Evolutionary conservation across 2,888 invertebrate genomes (phyloP).

Genomic region (Rhyacophila evoluta): DNA sequence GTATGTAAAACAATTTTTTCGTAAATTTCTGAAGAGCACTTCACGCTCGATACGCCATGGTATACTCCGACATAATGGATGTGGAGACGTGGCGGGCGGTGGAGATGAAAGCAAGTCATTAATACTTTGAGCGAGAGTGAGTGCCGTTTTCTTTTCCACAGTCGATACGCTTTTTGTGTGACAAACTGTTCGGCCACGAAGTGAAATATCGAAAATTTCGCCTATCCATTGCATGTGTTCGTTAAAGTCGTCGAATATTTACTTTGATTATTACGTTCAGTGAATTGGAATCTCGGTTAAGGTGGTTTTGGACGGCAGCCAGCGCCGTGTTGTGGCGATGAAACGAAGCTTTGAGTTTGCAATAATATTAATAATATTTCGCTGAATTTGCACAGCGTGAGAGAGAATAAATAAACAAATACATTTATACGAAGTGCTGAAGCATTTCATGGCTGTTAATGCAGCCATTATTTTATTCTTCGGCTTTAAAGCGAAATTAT

Average conservation of each 20-base stretch:
- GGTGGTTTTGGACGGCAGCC: constrained; percentile 25
- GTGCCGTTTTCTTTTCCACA: no score
- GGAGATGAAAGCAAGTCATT: no score
- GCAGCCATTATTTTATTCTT: background rate
- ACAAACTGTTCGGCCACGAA: no score
- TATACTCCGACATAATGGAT: no score
- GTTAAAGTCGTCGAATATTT: background rate
- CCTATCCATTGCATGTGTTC: background rate
- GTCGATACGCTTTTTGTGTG: no score
- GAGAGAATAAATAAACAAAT: constrained; percentile 1
- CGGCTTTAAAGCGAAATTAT: background rate
- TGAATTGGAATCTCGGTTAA: background rate
- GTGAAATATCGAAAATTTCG: no score
- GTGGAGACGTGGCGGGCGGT: no score
- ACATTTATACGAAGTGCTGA: background rate
- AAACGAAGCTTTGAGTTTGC: background rate
- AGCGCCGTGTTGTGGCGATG: constrained; percentile 20
- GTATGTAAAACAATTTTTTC: no score
- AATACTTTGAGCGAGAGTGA: no score
- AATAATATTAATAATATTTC: background rate
- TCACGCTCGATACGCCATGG: no score
- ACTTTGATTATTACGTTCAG: background rate
- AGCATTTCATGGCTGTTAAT: background rate
- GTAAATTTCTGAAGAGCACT: no score
- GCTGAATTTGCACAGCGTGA: background rate